phyloP scores from a whole-genome alignment of 2,797 vertebrate genomes.

The Helicolenus hilgendorfi region DNA sequence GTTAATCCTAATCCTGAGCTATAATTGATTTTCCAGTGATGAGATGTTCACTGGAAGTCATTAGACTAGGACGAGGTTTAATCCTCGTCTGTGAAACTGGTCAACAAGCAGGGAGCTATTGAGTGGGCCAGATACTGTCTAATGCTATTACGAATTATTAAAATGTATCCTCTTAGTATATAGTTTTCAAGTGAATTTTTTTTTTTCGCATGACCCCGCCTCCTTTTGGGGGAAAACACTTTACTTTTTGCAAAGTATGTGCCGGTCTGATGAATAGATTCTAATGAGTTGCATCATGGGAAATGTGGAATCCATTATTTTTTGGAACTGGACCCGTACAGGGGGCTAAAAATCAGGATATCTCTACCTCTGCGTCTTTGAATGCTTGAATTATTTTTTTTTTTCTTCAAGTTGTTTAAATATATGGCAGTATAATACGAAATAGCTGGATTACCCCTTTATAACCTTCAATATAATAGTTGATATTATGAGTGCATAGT shows the following conservation, averaged over 20 bases:
- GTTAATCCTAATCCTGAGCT: conserved; percentile 49
- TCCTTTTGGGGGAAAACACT: no score
- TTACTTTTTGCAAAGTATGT: no score
- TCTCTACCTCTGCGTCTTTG: not conserved
- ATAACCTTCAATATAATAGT: not conserved
- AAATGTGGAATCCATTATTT: not conserved
- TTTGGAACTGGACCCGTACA: not conserved
- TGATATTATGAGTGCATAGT: not conserved
- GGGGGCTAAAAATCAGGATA: not conserved
- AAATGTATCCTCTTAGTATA: not conserved
- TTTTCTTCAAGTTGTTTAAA: no score
- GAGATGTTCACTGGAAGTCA: conserved; percentile 35
- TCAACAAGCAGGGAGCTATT: not conserved
- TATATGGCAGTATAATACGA: not conserved
- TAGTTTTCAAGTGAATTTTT: not conserved
- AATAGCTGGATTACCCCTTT: not conserved
- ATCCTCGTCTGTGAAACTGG: conserved; percentile 16
- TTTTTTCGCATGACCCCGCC: no score
- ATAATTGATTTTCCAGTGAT: conserved; percentile 54
- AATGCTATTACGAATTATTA: not conserved
- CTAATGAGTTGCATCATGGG: not conserved
- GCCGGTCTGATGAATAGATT: no score
- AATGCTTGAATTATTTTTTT: not conserved
- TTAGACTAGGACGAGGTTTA: conserved; percentile 23
- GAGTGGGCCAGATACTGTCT: not conserved